Base-by-base conservation (phyloP, 2,797 vertebrate genomes). In the Sus cebifrons region DNA sequence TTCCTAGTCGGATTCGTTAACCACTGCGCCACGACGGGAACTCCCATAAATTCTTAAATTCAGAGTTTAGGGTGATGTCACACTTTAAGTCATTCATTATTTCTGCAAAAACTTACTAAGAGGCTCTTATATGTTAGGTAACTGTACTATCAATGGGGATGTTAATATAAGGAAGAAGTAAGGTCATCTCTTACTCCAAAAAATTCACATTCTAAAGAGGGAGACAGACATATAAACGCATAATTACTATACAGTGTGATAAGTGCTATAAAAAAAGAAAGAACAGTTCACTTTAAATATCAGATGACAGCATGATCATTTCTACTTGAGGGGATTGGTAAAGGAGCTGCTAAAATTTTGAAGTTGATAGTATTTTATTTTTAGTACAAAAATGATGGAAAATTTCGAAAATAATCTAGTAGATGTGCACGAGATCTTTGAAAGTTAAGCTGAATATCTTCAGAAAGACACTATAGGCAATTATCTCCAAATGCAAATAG, bases 331-430 rank as follows among this genome's bases (percentile, higher is more conserved):
- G 49, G 17, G 89, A 58, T 2, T 91, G 56, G 49, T 73, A 89
- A 96, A 93, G 73, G 52, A 96, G 54, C 81, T 88, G 84, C 71
- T 88, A 90, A 95, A 54, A 44, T 62, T 75, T 92, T 82, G 16
- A 89, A 83, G 71, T 93, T 85, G 73, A 77, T 94, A 92, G 64
- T 60, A 75, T 93, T 97, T 96, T 86, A 94, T 93, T 84, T 95
- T 94, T 85, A 94, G 89, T 86, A 65, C 8, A 89, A 86, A 95
- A 75, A 36, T 9, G 44, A 86, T 97, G 77, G 81, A 86, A 96
- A 75, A 90, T 90, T 93, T 86, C 73, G 44, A 70, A 95, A 82
- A 92, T 83, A 86, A 62, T 85, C 40, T 86, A 65, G 10, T 74
- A 82, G 89, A 89, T 73, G 17, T 84, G 15, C 27, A 58, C 87